These are phyloP conservation scores for Pterostichus niger DNA, from an alignment of 2,888 invertebrate genomes.

Conservation along the genomic window DNA sequence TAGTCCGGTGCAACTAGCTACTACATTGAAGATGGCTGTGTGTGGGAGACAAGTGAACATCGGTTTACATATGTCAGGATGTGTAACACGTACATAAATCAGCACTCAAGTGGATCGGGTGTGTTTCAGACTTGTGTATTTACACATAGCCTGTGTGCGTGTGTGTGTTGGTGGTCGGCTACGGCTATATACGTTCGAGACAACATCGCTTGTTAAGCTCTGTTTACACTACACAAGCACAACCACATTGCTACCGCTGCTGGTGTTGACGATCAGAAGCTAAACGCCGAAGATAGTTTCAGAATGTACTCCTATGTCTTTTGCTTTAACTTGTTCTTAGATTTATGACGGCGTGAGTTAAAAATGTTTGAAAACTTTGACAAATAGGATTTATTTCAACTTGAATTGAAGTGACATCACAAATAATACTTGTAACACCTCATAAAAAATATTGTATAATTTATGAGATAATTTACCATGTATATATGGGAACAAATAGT, in stretches of 20 bases:
- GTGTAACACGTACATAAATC: slow-evolving; percentile 61
- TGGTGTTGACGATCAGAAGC: slow-evolving; percentile 20
- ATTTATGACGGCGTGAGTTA: neutral
- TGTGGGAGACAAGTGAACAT: slow-evolving; percentile 55
- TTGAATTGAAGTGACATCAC: neutral
- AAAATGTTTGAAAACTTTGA: slow-evolving; percentile 1
- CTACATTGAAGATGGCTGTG: neutral
- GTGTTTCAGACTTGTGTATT: slow-evolving; percentile 61
- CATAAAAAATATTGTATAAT: too few species aligned
- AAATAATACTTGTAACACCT: neutral
- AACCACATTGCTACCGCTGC: slow-evolving; percentile 36
- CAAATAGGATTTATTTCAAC: neutral
- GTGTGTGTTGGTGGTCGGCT: neutral
- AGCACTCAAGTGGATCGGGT: slow-evolving; percentile 58
- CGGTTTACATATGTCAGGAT: slow-evolving; percentile 63
- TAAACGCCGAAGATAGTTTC: neutral
- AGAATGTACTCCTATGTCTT: neutral
- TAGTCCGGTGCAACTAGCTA: neutral
- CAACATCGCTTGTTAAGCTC: slow-evolving; percentile 33
- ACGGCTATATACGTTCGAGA: slow-evolving; percentile 13
- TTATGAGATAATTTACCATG: too few species aligned
- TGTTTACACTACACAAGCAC: slow-evolving; percentile 49
- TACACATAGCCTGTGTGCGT: slow-evolving; percentile 45
- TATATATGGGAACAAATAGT: too few species aligned
- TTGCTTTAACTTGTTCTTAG: neutral